Conservation (phyloP, 2,113 vertebrate genomes). For the Solea senegalensis region DNA sequence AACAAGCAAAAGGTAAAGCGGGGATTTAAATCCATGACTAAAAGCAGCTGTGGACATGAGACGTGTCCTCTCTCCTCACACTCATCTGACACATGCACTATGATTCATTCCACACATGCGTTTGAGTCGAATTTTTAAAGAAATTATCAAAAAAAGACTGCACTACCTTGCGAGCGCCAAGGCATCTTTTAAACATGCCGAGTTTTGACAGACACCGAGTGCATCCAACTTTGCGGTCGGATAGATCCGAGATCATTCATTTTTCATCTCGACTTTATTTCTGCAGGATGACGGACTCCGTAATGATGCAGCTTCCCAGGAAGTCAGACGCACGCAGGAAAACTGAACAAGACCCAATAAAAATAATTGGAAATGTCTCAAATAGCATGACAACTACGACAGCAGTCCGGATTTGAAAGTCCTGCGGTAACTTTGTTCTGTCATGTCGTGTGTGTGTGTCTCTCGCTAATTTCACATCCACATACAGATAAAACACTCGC, state of each 20-base stretch:
- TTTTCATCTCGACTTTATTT: slow-evolving; percentile 16
- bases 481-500: neutral
- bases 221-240: slow-evolving; percentile 10
- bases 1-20: no score
- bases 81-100: neutral
- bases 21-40: neutral
- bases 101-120: slow-evolving; percentile 5
- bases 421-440: neutral
- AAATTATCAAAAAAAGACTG: slow-evolving; percentile 14
- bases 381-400: neutral
- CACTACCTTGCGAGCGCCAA: neutral
- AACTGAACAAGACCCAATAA: neutral
- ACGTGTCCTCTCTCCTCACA: neutral
- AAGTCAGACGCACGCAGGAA: neutral
- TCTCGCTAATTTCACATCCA: neutral
- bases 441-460: no score
- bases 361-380: neutral
- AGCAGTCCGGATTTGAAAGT: neutral
- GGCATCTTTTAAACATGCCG: slow-evolving; percentile 16
- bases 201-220: slow-evolving; percentile 10
- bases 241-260: slow-evolving; percentile 12
- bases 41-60: neutral
- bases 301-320: neutral
- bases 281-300: neutral
- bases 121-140: neutral